Evolutionary conservation across 92 coral and sea anemone species (phyloP), one percentile per base, ranked within the genome.

Genomic region (Paramuricea clavata): DNA sequence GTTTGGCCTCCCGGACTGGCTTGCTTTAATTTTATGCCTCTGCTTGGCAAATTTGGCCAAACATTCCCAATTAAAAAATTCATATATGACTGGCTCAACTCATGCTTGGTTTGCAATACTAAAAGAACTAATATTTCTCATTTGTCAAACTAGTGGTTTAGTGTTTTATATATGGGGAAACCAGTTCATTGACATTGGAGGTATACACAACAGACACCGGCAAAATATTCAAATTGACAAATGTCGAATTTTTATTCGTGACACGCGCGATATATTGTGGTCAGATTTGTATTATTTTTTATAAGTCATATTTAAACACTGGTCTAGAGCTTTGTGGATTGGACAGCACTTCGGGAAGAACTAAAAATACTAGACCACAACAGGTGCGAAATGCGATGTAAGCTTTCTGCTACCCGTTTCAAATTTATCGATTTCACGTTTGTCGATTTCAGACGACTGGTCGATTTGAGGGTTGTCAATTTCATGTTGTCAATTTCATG

Each of bases 321-420:
- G 68, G 6, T 22, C 61, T 60, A 60, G 72, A 26, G 70, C 21
- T 33, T 33, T 11, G 41, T 28, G 17, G 36, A 65, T 65, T 28
- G 72, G 36, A 31, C 72, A 26, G 41, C 19, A 33, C 34, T 28
- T 26, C 1, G 4, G 72, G 28, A 16, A 12, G 11, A 31, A 31
- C 72, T 65, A 27, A 27, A 30, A 65, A 65, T 65, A 65, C n/a
- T 65, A 26, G 19, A 9, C 35, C 39, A 65, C 72, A 65, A 65
- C 72, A 26, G 72, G 72, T 65, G 72, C 39, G 72, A 33, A 15
- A 65, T 13, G 41, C 72, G 72, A 2, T 2, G 5, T 1, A 11
- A 31, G 72, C 72, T 65, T 1, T 28, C 35, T 65, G 68, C 72
- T 65, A 65, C 72, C 72, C 41, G 72, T 54, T 54, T 21, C 15